Percentiles rank a stretch among this genome's conserved stretches.
Conservation (phyloP, 1,140 invertebrate genomes). For the Hyphantria cunea region DNA sequence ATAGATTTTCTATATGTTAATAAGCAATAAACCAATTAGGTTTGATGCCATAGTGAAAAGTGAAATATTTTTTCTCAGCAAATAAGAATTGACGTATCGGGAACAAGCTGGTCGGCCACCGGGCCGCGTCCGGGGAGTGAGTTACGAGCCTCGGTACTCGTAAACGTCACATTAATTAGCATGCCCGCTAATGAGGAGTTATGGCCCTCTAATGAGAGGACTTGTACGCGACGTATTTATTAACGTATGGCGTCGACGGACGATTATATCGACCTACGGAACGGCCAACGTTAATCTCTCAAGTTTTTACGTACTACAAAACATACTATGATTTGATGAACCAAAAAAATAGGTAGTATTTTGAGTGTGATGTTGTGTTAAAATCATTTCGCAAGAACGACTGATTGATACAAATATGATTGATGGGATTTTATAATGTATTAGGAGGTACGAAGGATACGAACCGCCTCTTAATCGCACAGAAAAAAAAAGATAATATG, state of each 20-base stretch:
- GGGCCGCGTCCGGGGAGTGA: constrained; percentile 42
- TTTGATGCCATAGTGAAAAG: constrained; percentile 19
- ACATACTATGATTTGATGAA: no score
- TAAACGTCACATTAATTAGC: constrained; percentile 78
- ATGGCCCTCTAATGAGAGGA: constrained; percentile 77
- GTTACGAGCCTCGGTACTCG: constrained; percentile 58
- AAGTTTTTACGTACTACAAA: no score
- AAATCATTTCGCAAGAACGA: no score
- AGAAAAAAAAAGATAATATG: no score
- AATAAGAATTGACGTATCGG: constrained; percentile 32
- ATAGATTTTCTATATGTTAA: no score
- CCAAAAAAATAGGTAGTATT: no score
- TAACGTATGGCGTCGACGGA: constrained; percentile 39
- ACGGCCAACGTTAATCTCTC: not conserved
- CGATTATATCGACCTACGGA: constrained; percentile 26
- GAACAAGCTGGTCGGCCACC: constrained; percentile 8
- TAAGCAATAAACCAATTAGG: constrained; percentile 19
- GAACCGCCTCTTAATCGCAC: no score
- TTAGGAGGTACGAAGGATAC: no score
- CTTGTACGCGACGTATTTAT: constrained; percentile 71
- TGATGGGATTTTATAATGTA: no score
- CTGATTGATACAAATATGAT: no score
- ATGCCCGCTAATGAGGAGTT: constrained; percentile 78
- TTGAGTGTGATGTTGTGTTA: no score
- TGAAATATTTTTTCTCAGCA: constrained; percentile 26